Percentiles rank a stretch among this genome's conserved stretches.
phyloP scores from a whole-genome alignment of 35 echinoderm and acorn worm species.

The Apostichopus japonicus region DNA sequence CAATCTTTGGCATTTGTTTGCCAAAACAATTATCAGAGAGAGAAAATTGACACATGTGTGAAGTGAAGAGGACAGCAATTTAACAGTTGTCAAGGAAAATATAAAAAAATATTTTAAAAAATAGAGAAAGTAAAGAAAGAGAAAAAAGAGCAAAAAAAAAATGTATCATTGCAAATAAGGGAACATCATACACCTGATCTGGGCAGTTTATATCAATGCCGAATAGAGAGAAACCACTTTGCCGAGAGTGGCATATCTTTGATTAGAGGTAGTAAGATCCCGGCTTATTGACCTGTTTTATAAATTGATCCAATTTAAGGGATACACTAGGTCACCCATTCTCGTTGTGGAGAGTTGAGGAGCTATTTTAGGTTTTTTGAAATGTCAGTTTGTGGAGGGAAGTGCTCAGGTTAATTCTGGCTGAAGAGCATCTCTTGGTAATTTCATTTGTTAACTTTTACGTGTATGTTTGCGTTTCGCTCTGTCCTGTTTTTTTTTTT shows the following conservation, averaged over 20 bases:
- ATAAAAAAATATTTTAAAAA: too few species aligned
- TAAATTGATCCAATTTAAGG: constrained; percentile 42
- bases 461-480: too few species aligned
- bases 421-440: too few species aligned
- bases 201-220: background rate
- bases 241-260: constrained; percentile 30
- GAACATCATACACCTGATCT: constrained; percentile 16
- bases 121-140: too few species aligned
- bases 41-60: constrained; percentile 42
- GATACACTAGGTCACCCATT: constrained; percentile 10
- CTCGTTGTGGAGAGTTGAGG: constrained; percentile 15
- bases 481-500: too few species aligned
- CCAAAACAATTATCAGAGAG: constrained; percentile 26
- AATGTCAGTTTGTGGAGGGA: background rate
- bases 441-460: too few species aligned
- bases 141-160: background rate
- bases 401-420: too few species aligned
- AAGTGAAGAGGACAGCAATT: constrained; percentile 30
- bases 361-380: constrained; percentile 12
- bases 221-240: constrained; percentile 31
- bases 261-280: constrained; percentile 25
- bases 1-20: background rate
- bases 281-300: constrained; percentile 35
- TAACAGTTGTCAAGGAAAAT: background rate
- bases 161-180: background rate